Evolutionary conservation across 2,797 vertebrate species (phyloP), one percentile per base, ranked within the genome.

Genomic region (Sebastes melanostomus): DNA sequence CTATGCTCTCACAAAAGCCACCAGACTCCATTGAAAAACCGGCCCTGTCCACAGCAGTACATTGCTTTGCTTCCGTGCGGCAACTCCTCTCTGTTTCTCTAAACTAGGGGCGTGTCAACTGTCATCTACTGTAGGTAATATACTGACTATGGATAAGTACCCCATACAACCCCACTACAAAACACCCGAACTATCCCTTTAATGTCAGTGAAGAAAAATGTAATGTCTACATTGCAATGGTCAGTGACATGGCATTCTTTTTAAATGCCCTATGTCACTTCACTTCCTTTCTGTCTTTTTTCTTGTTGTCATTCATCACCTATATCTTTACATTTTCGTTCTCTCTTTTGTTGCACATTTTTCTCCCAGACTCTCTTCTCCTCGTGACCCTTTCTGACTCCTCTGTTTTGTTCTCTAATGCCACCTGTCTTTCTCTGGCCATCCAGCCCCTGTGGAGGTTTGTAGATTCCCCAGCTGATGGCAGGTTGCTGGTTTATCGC

Each of bases 381-480:
- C 9, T 22, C 14, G 7, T 38, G 16, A 16, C 4, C 8, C 16
- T 5, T 5, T 38, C 20, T 55, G n/a, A 58, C 42, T 32, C 2
- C 18, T 27, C 24, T 42, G 79, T n/a, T 52, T 72, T 56, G 18
- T 8, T 20, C 29, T 75, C 25, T 72, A 22, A 81, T 24, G 62
- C 3, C 50, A 11, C 7, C 9, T 54, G n/a, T 75, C 22, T 77
- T 12, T 75, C 18, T 78, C 56, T 72, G 16, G 22, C 24, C 4
- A 68, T 78, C 78, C 88, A 99, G 98, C 98, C 98, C 0, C 94
- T 99, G 72, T 99, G 98, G 98, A 97, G 98, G 87, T 97, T 98
- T 88, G 94, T 96, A 66, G 96, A 97, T 74, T 89, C 96, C 14
- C 80, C 89, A 6, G 75, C 89, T 70, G 97, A 98, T 80, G 96